A percentile compares a stretch with the other conserved stretches of the same genome.
Conservation (phyloP, 2,797 vertebrate genomes). For the Sternarchorhynchus goeldii region DNA sequence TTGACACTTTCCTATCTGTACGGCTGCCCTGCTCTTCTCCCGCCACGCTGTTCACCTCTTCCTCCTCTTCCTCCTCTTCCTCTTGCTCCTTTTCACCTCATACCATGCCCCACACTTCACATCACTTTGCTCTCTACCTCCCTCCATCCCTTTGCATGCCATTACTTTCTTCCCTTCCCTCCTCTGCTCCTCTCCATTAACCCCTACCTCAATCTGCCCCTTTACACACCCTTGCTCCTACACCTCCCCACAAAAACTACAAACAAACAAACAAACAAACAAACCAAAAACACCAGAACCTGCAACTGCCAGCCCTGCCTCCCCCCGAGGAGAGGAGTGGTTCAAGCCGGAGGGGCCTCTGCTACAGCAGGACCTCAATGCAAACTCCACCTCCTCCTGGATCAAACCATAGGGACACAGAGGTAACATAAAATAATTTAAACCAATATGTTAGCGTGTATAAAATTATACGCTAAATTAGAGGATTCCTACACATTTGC, state of each 20-base stretch:
- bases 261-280: conserved; percentile 37
- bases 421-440: conserved; percentile 58
- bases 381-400: conserved; percentile 79
- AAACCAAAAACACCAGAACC: conserved; percentile 59
- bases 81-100: not conserved
- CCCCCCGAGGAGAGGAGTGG: conserved; percentile 74
- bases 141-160: not conserved
- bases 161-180: not conserved
- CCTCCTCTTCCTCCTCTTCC: not conserved
- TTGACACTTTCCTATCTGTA: conserved; percentile 24
- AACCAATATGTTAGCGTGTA: not conserved
- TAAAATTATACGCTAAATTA: not conserved
- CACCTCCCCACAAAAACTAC: conserved; percentile 36
- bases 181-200: conserved; percentile 34
- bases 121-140: not conserved
- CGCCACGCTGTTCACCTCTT: not conserved
- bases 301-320: conserved; percentile 71
- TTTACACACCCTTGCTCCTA: conserved; percentile 20
- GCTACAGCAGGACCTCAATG: conserved; percentile 80
- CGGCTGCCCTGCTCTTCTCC: not conserved
- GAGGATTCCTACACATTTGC: not conserved
- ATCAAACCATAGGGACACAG: conserved; percentile 76
- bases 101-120: not conserved
- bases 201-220: conserved; percentile 34
- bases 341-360: conserved; percentile 74